Percentiles rank a stretch among this genome's conserved stretches.
Evolutionary conservation across 2,888 invertebrate genomes (phyloP).

Genomic region (Drosophila quasianomalipes): DNA sequence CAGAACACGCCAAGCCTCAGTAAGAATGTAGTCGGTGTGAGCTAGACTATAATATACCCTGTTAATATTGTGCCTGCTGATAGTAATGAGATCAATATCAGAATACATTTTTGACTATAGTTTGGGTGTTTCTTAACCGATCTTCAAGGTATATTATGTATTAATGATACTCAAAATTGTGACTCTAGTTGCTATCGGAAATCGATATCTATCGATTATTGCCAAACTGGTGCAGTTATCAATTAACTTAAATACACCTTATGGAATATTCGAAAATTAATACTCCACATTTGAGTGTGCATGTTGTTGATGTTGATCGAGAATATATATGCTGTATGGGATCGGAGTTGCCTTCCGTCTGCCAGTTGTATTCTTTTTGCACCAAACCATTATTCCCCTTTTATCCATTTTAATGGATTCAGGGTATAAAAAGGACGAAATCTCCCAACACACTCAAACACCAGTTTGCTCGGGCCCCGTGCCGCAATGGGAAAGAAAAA

Average conservation of each 20-base stretch:
- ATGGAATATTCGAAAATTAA: background rate
- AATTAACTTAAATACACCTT: background rate
- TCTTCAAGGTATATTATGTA: background rate
- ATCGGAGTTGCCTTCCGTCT: background rate
- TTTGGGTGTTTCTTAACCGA: background rate
- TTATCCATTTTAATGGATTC: background rate
- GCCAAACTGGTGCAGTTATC: background rate
- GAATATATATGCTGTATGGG: background rate
- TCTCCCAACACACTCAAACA: slow-evolving; percentile 25
- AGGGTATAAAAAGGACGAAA: slow-evolving; percentile 31
- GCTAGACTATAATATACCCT: background rate
- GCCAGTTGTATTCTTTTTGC: background rate
- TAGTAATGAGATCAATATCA: background rate
- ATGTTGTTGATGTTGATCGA: background rate
- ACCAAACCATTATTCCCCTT: background rate
- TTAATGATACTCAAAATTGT: background rate
- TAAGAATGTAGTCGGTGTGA: background rate
- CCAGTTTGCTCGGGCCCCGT: slow-evolving; percentile 17
- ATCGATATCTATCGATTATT: background rate
- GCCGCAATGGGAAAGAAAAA: slow-evolving; percentile 29
- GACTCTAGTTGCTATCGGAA: background rate
- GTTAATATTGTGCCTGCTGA: background rate
- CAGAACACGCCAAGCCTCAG: slow-evolving; percentile 46
- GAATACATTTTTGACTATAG: background rate
- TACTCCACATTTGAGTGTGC: background rate